Base-by-base conservation (phyloP, 2,113 vertebrate species). In the Neolamprologus devosi region DNA sequence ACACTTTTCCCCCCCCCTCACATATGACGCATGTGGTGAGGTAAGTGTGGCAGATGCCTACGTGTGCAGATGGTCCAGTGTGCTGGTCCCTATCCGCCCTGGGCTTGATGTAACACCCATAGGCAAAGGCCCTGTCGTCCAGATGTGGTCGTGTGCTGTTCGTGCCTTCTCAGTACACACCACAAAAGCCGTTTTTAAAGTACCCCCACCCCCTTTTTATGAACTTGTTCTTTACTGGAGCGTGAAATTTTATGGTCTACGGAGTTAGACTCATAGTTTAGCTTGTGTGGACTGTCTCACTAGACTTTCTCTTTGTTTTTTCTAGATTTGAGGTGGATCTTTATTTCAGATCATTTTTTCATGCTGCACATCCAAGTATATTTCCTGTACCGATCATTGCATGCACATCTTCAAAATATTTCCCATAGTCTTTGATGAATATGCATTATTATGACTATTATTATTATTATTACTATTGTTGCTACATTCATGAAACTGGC, bases 161-260 rank as follows among this genome's bases (percentile, higher is more conserved):
- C 58, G 9, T 63, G 58, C 9, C 30, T 63, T 11, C 58, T 63
- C 58, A 63, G 0, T 63, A 63, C 58, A 63, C 58, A 35, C 17
- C 58, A 63, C 58, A 19, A 63, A 63, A 63, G 30, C 30, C 58
- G 6, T 35, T 63, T 63, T 35, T 35, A 35, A 63, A 63, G 58
- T 4, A 33, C 58, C 58, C 16, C 58, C 30, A 35, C 58, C 58
- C 58, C 30, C 0, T 11, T 63, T 35, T 63, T 63, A 63, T 63
- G 58, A 19, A 63, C 30, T 63, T 63, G 30, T 63, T 63, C 30
- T 63, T 63, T 63, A 93, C 30, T 91, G 88, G 85, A 91, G 88
- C 89, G 57, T 92, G 89, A 91, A 58, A 92, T 93, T 80, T 81
- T 79, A 54, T 79, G 78, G 81, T 80, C 65, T 65, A 3, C 68